phyloP scores from a whole-genome alignment of 2,113 vertebrate species.

The Lepidothrix coronata region DNA sequence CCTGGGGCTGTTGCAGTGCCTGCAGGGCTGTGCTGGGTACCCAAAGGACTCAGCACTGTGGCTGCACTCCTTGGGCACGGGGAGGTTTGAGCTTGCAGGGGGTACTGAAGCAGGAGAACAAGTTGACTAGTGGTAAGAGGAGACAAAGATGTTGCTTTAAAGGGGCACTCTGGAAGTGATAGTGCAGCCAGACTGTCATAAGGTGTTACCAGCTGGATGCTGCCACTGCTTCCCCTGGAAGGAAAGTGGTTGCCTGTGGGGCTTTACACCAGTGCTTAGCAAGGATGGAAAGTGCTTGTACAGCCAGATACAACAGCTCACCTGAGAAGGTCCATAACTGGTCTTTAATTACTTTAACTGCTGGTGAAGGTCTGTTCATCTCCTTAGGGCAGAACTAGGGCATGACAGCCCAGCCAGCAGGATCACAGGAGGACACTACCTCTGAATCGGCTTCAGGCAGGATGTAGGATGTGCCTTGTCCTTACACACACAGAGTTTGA shows the following conservation, averaged over 20 bases:
- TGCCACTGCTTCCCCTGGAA: neutral
- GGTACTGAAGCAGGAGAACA: neutral
- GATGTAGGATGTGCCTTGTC: neutral
- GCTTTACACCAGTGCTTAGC: neutral
- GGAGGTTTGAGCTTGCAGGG: neutral
- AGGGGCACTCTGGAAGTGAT: neutral
- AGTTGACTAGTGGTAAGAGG: neutral
- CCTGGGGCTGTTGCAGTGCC: neutral
- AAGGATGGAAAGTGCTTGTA: neutral
- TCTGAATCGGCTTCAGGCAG: neutral
- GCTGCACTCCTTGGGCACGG: neutral
- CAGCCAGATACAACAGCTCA: neutral
- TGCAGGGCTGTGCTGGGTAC: neutral
- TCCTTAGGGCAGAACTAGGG: neutral
- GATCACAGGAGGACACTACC: neutral
- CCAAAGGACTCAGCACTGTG: accelerated
- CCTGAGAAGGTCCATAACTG: neutral
- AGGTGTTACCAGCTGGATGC: neutral
- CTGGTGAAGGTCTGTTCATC: neutral
- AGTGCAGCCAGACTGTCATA: neutral
- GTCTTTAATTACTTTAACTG: neutral
- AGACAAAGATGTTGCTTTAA: neutral
- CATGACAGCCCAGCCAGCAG: neutral
- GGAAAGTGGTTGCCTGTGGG: neutral
- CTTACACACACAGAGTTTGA: neutral